phyloP scores from a whole-genome alignment of 2,113 vertebrate species.

The Melierax canorus region DNA sequence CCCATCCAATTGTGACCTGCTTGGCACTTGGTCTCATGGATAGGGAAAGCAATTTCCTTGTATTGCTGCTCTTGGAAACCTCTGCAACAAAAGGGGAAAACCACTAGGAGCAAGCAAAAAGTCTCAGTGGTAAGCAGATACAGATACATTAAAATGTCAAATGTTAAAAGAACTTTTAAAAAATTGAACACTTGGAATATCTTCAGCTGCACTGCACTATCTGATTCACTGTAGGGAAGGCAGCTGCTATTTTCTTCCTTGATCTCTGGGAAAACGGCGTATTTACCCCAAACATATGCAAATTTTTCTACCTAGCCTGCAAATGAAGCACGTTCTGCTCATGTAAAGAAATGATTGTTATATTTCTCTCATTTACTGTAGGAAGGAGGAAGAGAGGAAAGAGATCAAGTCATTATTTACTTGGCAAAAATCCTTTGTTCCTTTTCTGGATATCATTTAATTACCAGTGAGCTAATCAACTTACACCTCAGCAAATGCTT shows the following conservation, averaged over 20 bases:
- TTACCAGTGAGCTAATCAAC: neutral
- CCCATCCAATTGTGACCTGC: neutral
- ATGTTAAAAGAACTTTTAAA: neutral
- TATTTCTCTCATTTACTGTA: neutral
- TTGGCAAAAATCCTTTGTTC: neutral
- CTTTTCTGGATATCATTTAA: neutral
- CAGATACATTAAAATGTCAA: neutral
- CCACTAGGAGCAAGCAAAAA: neutral
- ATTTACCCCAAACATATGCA: neutral
- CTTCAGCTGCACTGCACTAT: neutral
- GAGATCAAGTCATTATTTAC: constrained; percentile 4
- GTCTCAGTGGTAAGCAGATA: neutral
- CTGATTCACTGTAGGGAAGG: neutral
- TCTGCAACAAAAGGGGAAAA: neutral
- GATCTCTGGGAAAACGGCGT: neutral
- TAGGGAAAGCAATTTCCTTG: neutral
- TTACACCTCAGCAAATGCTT: neutral
- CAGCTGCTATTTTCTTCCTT: neutral
- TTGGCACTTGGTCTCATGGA: neutral
- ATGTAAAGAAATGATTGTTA: neutral
- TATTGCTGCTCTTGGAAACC: neutral
- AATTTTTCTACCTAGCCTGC: neutral
- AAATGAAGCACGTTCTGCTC: neutral
- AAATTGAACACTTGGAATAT: neutral
- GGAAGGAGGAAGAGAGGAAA: neutral